Conservation (phyloP, 2,113 vertebrate species). For the Caretta caretta region DNA sequence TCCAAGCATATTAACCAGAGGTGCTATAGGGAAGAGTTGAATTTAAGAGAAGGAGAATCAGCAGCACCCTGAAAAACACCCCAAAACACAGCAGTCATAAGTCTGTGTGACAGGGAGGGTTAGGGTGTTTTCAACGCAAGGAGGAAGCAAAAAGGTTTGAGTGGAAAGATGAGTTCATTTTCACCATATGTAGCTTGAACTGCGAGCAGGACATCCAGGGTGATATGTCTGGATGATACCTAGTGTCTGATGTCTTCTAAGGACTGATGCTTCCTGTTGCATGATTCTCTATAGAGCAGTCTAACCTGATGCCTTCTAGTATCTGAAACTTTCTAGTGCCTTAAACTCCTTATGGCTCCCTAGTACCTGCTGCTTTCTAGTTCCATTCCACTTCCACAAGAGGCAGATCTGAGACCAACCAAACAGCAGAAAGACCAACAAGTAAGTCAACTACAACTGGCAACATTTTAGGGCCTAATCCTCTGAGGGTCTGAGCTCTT, state of each 20-base stretch:
- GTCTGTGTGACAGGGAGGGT: not conserved
- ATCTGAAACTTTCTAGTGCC: not conserved
- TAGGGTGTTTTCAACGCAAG: not conserved
- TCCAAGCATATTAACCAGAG: not conserved
- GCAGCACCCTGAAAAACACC: not conserved
- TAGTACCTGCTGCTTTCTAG: not conserved
- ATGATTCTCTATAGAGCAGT: not conserved
- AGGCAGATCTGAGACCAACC: not conserved
- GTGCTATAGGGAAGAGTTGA: not conserved
- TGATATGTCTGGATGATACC: not conserved
- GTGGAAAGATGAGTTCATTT: not conserved
- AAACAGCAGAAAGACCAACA: not conserved
- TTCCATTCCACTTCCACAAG: rapidly evolving
- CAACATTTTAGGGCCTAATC: not conserved
- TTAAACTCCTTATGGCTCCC: not conserved
- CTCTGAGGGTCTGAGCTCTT: not conserved
- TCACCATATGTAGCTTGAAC: rapidly evolving
- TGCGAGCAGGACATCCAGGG: not conserved
- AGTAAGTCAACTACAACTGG: not conserved
- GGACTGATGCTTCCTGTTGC: rapidly evolving
- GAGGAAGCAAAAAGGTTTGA: not conserved
- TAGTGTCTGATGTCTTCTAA: rapidly evolving
- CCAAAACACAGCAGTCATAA: not conserved
- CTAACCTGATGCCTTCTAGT: rapidly evolving
- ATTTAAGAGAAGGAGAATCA: rapidly evolving